Evolutionary conservation across 2,113 vertebrate genomes (phyloP), one percentile per base, ranked within the genome.

Genomic region (Toxotes chatareus): DNA sequence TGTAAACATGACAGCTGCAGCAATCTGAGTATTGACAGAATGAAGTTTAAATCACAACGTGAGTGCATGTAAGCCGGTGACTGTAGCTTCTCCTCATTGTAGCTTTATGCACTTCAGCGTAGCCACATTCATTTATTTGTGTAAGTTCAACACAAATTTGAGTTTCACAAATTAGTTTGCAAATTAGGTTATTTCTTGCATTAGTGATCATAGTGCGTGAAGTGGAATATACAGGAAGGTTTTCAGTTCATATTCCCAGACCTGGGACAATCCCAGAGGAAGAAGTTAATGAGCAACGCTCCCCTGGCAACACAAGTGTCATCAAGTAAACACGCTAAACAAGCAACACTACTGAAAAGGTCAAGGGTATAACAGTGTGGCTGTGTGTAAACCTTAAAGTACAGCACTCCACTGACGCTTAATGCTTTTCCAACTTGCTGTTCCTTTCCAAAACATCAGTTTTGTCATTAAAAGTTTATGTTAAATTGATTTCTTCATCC

Each of bases 401-500:
- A 19, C 10, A 76, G 40, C 16, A 36, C 0, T 12, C 16, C 5
- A 34, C 9, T 3, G 3, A 46, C 13, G 63, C 19, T 1, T 31
- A 7, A 19, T n/a, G 3, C n/a, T 64, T 55, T 46, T 61, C 4
- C 14, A 10, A 62, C 57, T 27, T 61, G 19, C 44, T 11, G 5
- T 46, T 62, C 21, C 3, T 42, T 21, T 42, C 36, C 12, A 36
- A 64, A 82, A 70, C 36, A 70, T 53, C 3, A 61, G 49, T 40
- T 65, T 1, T 36, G 32, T 71, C 27, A 64, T 4, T 31, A 68
- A 81, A 67, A 44, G 10, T 55, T 70, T n/a, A 7, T 2, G 4
- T 63, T 56, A 56, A 78, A 51, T 72, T 5, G 5, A 31, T 46
- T 60, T n/a, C 16, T 69, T 72, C 27, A 40, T 69, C 53, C 66